Conservation (phyloP, 2,797 vertebrate species). For the Heteromormyrus szaboi region DNA sequence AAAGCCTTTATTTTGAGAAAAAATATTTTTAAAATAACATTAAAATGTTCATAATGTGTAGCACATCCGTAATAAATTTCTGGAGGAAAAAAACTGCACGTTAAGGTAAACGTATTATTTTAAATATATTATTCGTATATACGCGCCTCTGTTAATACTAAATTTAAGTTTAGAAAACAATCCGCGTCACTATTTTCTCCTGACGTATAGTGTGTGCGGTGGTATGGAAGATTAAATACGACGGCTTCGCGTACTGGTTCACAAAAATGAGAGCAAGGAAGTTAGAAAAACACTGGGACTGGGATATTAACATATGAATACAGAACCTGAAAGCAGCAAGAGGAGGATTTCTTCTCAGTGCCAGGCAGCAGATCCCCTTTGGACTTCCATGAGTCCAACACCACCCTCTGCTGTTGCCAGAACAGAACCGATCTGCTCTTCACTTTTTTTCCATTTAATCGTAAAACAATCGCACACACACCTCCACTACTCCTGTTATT, state of each 20-base stretch:
- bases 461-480: neutral
- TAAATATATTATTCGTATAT: neutral
- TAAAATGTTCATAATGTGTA: neutral
- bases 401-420: conserved; percentile 8
- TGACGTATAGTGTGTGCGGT: neutral
- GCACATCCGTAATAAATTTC: neutral
- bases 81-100: neutral
- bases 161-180: conserved; percentile 11
- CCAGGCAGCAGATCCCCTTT: conserved; percentile 1
- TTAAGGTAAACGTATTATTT: neutral
- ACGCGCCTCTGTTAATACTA: neutral
- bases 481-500: neutral
- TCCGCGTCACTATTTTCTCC: conserved; percentile 9
- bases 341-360: conserved; percentile 13
- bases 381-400: conserved; percentile 44
- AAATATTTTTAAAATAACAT: neutral
- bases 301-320: conserved; percentile 25
- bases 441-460: neutral
- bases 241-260: neutral
- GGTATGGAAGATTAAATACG: neutral
- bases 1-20: neutral
- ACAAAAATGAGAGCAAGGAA: neutral
- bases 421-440: neutral
- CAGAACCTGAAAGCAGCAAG: conserved; percentile 15
- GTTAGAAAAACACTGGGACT: conserved; percentile 23